Percentiles rank a stretch among this genome's conserved stretches.
These are phyloP conservation scores for Harpegnathos saltator DNA, from an alignment of 1,140 invertebrate species.

Conservation along the genomic window DNA sequence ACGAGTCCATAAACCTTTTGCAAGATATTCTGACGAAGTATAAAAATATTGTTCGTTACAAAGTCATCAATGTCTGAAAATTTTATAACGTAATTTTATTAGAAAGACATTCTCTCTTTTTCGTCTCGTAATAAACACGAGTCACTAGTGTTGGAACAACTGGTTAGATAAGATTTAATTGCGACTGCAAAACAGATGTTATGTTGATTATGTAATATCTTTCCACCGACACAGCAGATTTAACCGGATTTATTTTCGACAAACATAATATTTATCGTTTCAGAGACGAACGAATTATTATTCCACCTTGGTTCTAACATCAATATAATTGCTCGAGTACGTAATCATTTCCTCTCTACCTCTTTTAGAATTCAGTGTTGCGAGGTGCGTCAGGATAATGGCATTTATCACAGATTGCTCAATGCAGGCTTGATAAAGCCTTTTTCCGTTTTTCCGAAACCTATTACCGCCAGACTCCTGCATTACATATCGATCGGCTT, in stretches of 20 bases:
- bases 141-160: neutral
- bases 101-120: neutral
- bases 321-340: neutral
- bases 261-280: neutral
- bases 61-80: conserved; percentile 16
- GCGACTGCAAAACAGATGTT: neutral
- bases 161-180: neutral
- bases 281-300: neutral
- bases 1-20: neutral
- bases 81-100: neutral
- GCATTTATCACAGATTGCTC: neutral
- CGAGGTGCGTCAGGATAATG: conserved; percentile 33
- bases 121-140: neutral
- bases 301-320: neutral
- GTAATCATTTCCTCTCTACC: conserved; percentile 21
- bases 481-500: conserved; percentile 38
- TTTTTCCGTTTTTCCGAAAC: neutral
- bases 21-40: neutral
- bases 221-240: too few species aligned
- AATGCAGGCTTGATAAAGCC: neutral
- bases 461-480: conserved; percentile 17
- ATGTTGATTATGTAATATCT: too few species aligned
- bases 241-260: too few species aligned
- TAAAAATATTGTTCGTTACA: neutral
- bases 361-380: conserved; percentile 5